A percentile compares a stretch with the other conserved stretches of the same genome.
Conservation (phyloP, 1,140 invertebrate species). For the Drosophila melanica region DNA sequence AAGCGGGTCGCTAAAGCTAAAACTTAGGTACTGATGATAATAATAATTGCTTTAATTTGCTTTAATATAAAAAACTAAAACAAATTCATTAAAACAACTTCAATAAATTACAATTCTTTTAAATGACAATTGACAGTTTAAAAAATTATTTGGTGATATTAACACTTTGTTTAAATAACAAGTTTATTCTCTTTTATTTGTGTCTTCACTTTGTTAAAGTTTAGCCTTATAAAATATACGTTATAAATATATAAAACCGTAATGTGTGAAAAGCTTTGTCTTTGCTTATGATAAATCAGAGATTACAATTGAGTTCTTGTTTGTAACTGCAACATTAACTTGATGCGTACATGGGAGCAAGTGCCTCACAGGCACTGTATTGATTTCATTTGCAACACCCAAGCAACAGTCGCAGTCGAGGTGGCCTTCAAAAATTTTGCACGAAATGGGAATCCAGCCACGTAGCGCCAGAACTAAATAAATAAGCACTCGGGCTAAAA, state of each 20-base stretch:
- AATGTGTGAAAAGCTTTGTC: neutral
- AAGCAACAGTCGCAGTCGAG: conserved; percentile 10
- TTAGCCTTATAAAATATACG: too few species aligned
- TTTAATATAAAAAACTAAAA: too few species aligned
- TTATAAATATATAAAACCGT: neutral
- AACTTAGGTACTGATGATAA: too few species aligned
- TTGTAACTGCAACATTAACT: conserved; percentile 13
- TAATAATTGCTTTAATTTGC: too few species aligned
- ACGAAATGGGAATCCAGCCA: conserved; percentile 36
- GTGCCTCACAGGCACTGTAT: conserved; percentile 1
- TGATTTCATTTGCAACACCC: conserved; percentile 12
- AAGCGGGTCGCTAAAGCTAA: too few species aligned
- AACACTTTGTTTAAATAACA: too few species aligned
- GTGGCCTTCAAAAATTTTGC: conserved; percentile 33
- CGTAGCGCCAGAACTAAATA: conserved; percentile 49
- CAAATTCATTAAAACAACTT: too few species aligned
- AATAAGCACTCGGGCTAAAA: conserved; percentile 55
- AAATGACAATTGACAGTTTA: neutral
- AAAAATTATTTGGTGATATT: too few species aligned
- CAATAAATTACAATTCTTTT: too few species aligned
- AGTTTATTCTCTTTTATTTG: too few species aligned
- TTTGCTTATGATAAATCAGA: neutral
- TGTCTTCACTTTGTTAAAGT: too few species aligned
- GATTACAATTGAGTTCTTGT: neutral
- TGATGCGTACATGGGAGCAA: neutral